phyloP scores from a whole-genome alignment of 2,113 vertebrate genomes.

The Ploceus nigricollis region DNA sequence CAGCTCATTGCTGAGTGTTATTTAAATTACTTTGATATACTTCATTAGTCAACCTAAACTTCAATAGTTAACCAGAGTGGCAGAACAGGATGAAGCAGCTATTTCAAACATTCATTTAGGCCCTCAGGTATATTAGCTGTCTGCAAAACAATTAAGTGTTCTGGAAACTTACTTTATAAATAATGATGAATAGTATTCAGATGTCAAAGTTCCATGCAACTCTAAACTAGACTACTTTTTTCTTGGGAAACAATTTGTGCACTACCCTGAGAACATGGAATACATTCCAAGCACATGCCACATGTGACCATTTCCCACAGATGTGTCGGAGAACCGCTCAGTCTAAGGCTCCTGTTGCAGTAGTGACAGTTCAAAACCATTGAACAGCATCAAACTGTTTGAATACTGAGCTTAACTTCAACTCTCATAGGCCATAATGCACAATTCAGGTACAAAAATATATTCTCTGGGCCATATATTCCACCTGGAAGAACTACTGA shows the following conservation, averaged over 20 bases:
- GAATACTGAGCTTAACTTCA: not conserved
- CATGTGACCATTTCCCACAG: not conserved
- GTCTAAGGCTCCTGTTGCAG: not conserved
- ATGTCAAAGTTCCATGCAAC: not conserved
- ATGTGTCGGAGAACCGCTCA: not conserved
- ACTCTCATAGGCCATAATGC: not conserved
- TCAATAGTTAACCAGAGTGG: not conserved
- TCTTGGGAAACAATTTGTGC: not conserved
- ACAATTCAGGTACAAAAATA: not conserved
- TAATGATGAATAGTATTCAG: not conserved
- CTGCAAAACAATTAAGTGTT: conserved; percentile 16
- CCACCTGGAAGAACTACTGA: not conserved
- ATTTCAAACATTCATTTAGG: not conserved
- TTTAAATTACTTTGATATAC: conserved; percentile 31
- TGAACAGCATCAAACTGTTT: not conserved
- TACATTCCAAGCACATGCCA: not conserved
- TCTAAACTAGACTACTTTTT: not conserved
- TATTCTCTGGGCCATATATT: not conserved
- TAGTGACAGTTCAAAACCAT: not conserved
- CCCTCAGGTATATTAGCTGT: not conserved
- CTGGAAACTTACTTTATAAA: conserved; percentile 33
- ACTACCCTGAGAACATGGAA: not conserved
- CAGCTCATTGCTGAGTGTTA: not conserved
- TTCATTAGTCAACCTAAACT: conserved; percentile 25
- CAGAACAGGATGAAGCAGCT: conserved; percentile 42